Evolutionary conservation across 2,113 vertebrate species (phyloP).

Genomic region (Tamias sibiricus): DNA sequence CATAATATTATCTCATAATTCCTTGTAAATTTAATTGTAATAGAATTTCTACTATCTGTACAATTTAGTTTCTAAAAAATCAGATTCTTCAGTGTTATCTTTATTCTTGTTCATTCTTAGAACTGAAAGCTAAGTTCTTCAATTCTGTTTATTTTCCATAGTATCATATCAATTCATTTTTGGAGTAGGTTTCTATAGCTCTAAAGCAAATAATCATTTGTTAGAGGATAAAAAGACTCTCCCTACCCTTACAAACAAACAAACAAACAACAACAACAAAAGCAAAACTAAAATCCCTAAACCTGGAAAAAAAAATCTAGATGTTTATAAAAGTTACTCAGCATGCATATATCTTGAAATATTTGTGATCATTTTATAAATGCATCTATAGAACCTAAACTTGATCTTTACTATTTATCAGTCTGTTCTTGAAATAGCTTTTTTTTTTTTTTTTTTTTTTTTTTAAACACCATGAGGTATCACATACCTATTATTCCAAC

Average conservation of each 20-base stretch:
- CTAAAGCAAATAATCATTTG: not conserved
- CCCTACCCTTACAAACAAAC: not conserved
- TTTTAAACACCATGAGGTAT: no score
- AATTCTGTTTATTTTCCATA: not conserved
- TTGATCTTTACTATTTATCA: not conserved
- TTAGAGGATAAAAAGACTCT: not conserved
- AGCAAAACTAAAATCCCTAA: not conserved
- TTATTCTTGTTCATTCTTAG: constrained; percentile 8
- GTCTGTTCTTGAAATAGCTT: not conserved
- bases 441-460: no score
- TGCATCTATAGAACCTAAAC: not conserved
- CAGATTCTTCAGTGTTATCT: not conserved
- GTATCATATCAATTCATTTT: not conserved
- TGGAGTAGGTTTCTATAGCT: not conserved
- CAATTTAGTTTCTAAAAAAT: constrained; percentile 24
- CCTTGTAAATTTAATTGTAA: constrained; percentile 53
- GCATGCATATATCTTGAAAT: not conserved
- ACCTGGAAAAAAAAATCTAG: not conserved
- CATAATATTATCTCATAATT: constrained; percentile 46
- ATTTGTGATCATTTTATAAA: not conserved
- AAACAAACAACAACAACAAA: not conserved
- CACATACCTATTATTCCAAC: no score
- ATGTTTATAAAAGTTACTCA: not conserved
- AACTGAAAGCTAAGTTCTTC: not conserved
- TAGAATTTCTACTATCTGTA: constrained; percentile 39